Evolutionary conservation across 2,797 vertebrate genomes (phyloP), one percentile per base, ranked within the genome.

Genomic region (Eutrigla gurnardus): DNA sequence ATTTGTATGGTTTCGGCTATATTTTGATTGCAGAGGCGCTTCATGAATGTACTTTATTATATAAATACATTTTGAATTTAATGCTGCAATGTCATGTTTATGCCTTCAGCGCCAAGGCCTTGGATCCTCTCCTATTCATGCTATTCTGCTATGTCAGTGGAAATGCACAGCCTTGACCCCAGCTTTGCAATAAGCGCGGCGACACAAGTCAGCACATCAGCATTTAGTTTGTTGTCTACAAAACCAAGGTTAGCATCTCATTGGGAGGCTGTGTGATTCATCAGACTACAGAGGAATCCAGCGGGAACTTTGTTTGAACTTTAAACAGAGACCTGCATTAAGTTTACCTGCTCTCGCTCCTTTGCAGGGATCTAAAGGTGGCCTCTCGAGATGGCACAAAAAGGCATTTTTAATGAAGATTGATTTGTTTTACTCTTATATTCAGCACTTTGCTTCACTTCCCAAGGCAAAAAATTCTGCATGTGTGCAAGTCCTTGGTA

Each of bases 241-340:
- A 61, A 70, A 59, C 76, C 88, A 87, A 91, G 89, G 83, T 87
- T 69, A 78, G 75, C 62, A 37, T 71, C 66, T 81, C 79, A 75
- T 70, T 77, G 70, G 52, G 50, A 70, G 33, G 58, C 47, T 45
- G 7, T 67, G 69, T 62, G 65, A 86, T 85, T 83, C 62, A 82
- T 83, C 70, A 83, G 81, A 83, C 66, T 65, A 45, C 13, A 66
- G 69, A 12, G 10, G 53, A 64, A 73, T 81, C 75, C 70, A 65
- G 55, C 4, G 0, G 50, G 58, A 59, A 63, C 39, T 75, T 73
- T 68, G 61, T 73, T 84, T 90, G 65, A 88, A 86, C 79, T 81
- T 72, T 80, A 66, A 85, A 71, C 78, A 49, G 32, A 73, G 39
- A 43, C 18, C 32, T 37, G 72, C 53, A 63, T 78, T 80, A 77